Evolutionary conservation across 1,140 invertebrate genomes (phyloP), one percentile per base, ranked within the genome.

Genomic region (Pseudomyrmex flavicornis): DNA sequence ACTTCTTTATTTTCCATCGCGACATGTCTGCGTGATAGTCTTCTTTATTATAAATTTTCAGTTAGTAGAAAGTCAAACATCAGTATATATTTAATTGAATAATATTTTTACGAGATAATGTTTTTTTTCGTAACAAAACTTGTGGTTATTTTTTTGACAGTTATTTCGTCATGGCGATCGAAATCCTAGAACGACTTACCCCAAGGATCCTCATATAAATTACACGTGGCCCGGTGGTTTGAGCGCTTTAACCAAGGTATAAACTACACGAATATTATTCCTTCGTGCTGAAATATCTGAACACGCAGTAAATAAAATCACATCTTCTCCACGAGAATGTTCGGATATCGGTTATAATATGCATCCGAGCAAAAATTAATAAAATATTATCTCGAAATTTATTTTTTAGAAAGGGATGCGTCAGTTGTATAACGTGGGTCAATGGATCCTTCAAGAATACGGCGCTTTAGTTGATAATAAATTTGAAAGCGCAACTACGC

Each of bases 101-200:
- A 35, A 35, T 35, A 35, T 35, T 35, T 7, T 35, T 35, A 35
- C 62, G 56, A 62, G 2, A 12, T 1, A 63, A 44, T 13, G 17
- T 5, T 70, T 48, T 61, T 59, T 48, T 17, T 70, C 20, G 22
- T 15, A 61, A 77, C 0, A 56, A 10, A 44, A 79, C 9, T 26
- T 8, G 5, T 76, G 1, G 0, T 79, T 79, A 7, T 79, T 59
- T 58, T 0, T 65, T 85, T 77, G 26, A 10, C 88, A 97, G 96
- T 79, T 97, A 59, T 97, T 96, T 88, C 95, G 97, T 17, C 97
- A 98, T 95, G 97, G 97, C 48, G 97, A 97, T 84, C 94, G 97
- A 90, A 96, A 95, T 59, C 97, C 97, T 4, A 95, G 95, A 4
- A 88, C 93, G 56, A 95, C 95, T 4, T 98, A 97, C 85, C 95